Evolutionary conservation across 2,888 invertebrate species (phyloP), one percentile per base, ranked within the genome.

Genomic region (Epistrophe eligans): DNA sequence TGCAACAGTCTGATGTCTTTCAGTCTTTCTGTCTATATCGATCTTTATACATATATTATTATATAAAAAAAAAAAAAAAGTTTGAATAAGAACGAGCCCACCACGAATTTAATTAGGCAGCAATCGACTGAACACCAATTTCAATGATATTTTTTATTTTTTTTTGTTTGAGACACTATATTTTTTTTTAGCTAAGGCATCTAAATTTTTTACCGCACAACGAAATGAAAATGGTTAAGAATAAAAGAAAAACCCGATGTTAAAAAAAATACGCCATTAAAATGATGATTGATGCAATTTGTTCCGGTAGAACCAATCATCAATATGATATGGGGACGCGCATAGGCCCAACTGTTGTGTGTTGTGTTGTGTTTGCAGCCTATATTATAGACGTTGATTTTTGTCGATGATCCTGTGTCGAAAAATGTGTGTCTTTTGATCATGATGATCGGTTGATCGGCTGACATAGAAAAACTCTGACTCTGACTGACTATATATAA

Each of bases 101-200:
- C 87, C 87, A 87, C 79, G 87, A 87, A 87, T 87, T 83, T 83
- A 83, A 87, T 87, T 87, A 87, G 74, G 64, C 83, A 82, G 43
- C 87, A 82, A 83, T 79, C 79, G 45, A 38, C 58, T 71, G 84
- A 71, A 72, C 80, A 84, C 58, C 76, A 74, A 79, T 84, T 84
- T 76, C 64, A 84, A 84, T 55, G 71, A 43, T 15, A 43, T 40
- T 38, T 40, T 4, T 32, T 38, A 6, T 0, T 35, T 4, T 82
- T 77, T 58, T 74, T 32, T n/a, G 17, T 43, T 24, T n/a, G 15
- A 17, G 60, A 40, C 6, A 8, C 8, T 5, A 15, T 9, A 9
- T 35, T n/a, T 50, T 32, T 13, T 48, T 32, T 15, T 40, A n/a
- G 24, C 19, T 11, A 4, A 64, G 11, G 50, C 58, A 67, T 67